These are phyloP conservation scores for Helicoverpa zea DNA, from an alignment of 1,140 invertebrate species.

Conservation along the genomic window DNA sequence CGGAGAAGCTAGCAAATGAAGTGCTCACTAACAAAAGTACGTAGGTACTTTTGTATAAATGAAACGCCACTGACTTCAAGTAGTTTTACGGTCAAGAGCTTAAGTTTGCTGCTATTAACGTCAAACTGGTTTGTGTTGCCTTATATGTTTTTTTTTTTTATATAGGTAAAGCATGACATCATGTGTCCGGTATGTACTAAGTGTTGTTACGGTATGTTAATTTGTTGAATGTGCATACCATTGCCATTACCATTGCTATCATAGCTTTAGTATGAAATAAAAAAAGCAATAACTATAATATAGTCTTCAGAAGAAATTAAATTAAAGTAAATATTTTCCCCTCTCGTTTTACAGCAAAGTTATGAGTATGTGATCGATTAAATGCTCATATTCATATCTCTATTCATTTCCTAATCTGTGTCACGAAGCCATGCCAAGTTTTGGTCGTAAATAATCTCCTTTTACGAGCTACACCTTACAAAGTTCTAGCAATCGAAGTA, in stretches of 20 bases:
- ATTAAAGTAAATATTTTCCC: neutral
- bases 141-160: too few relatives aligned
- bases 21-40: neutral
- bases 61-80: neutral
- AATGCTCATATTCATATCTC: neutral
- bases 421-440: neutral
- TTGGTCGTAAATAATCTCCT: conserved; percentile 63
- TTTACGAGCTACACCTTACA: conserved; percentile 65
- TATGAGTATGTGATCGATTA: neutral
- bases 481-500: conserved; percentile 65
- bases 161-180: too few relatives aligned
- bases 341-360: neutral
- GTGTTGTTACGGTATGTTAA: too few relatives aligned
- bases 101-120: too few relatives aligned
- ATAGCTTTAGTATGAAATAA: too few relatives aligned
- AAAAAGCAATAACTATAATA: too few relatives aligned
- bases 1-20: conserved; percentile 11
- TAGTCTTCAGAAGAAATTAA: too few relatives aligned
- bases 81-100: neutral
- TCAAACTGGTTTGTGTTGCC: too few relatives aligned
- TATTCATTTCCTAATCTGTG: conserved; percentile 4
- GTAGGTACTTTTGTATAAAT: neutral
- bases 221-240: too few relatives aligned
- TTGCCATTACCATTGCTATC: too few relatives aligned
- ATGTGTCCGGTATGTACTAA: too few relatives aligned